Evolutionary conservation across 2,888 invertebrate species (phyloP).

Genomic region (Chrysopilus asiliformis): DNA sequence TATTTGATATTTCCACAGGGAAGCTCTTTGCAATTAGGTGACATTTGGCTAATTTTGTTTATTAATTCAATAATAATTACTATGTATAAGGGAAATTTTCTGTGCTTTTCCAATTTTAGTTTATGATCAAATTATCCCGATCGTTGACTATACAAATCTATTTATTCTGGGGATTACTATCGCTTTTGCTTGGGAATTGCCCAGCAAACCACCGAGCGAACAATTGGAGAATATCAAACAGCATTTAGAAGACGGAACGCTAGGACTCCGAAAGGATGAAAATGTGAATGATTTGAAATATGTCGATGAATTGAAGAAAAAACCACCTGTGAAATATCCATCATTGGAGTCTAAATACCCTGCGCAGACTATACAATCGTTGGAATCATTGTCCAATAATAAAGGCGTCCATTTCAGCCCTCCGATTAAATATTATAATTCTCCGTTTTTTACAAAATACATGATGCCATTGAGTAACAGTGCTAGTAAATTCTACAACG

Average conservation of each 20-base stretch:
- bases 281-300: slow-evolving; percentile 18
- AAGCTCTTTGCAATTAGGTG: slow-evolving; percentile 5
- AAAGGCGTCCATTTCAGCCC: no score
- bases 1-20: slow-evolving; percentile 44
- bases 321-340: no score
- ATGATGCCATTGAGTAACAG: no score
- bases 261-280: slow-evolving; percentile 28
- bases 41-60: background rate
- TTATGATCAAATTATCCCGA: slow-evolving; percentile 30
- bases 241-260: slow-evolving; percentile 26
- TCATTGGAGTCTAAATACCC: no score
- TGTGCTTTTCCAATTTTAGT: slow-evolving; percentile 11
- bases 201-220: slow-evolving; percentile 44
- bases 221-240: slow-evolving; percentile 24
- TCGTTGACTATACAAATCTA: slow-evolving; percentile 34
- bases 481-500: no score
- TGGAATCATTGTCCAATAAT: no score
- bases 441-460: no score
- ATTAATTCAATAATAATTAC: background rate
- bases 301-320: background rate
- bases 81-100: no score
- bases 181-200: slow-evolving; percentile 63
- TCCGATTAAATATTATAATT: no score
- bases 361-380: no score
- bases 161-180: slow-evolving; percentile 59